These are phyloP conservation scores for Silurus meridionalis DNA, from an alignment of 2,113 vertebrate genomes.

Conservation along the genomic window DNA sequence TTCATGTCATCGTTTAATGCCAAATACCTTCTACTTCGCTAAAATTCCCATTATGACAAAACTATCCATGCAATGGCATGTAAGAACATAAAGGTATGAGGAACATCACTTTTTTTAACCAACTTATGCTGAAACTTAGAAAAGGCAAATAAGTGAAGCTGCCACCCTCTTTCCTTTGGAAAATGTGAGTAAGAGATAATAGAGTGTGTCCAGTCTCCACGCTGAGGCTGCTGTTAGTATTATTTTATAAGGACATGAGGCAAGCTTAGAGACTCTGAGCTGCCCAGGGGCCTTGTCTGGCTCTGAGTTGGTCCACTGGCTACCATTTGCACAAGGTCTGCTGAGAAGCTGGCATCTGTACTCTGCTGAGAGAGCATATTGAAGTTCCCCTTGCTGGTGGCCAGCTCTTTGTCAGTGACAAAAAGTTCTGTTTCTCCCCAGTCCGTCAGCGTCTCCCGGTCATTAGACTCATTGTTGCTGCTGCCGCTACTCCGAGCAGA, in stretches of 20 bases:
- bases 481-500: constrained; percentile 77
- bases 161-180: constrained; percentile 40
- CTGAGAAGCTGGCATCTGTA: constrained; percentile 72
- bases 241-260: constrained; percentile 86
- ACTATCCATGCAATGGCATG: constrained; percentile 82
- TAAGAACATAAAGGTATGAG: constrained; percentile 67
- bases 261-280: constrained; percentile 81
- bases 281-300: constrained; percentile 68
- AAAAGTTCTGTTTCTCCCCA: constrained; percentile 89
- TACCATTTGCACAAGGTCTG: constrained; percentile 83
- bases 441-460: constrained; percentile 72
- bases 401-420: constrained; percentile 84
- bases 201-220: constrained; percentile 40
- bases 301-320: constrained; percentile 79
- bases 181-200: constrained; percentile 37
- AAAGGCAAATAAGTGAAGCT: constrained; percentile 37
- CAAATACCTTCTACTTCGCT: constrained; percentile 29
- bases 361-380: constrained; percentile 73
- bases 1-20: constrained; percentile 30
- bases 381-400: constrained; percentile 74
- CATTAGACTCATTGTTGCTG: constrained; percentile 79
- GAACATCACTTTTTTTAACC: constrained; percentile 58
- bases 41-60: constrained; percentile 48
- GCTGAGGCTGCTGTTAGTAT: constrained; percentile 53
- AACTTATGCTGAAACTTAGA: constrained; percentile 43